A percentile compares a stretch with the other conserved stretches of the same genome.
phyloP scores from a whole-genome alignment of 1,140 invertebrate species.

The Ylistrum balloti region DNA sequence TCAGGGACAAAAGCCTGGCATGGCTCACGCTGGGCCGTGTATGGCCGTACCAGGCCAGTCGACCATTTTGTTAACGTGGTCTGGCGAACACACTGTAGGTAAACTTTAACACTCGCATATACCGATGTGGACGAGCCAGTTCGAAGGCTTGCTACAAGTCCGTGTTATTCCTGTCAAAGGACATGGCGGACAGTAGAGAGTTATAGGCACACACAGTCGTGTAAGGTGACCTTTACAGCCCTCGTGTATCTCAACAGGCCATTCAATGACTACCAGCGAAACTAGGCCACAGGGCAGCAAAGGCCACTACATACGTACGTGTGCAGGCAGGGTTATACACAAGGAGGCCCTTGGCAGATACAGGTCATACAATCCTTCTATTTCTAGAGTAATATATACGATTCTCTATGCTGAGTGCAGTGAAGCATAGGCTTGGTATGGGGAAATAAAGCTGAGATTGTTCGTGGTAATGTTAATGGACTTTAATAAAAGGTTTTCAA shows the following conservation, averaged over 20 bases:
- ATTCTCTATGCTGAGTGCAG: too few relatives aligned
- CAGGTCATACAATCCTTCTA: background rate
- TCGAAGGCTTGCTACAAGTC: background rate
- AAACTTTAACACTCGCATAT: conserved; percentile 1
- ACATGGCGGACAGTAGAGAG: background rate
- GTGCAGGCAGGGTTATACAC: background rate
- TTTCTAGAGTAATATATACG: background rate
- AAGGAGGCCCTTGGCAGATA: background rate
- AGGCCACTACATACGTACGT: conserved; percentile 25
- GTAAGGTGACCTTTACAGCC: background rate
- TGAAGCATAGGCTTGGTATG: background rate
- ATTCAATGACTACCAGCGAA: conserved; percentile 1
- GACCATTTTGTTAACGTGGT: background rate
- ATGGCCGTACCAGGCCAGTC: conserved; percentile 22
- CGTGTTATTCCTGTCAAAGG: background rate
- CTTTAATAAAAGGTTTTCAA: too few relatives aligned
- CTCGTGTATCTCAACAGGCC: background rate
- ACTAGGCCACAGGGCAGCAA: conserved; percentile 30
- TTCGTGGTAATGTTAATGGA: too few relatives aligned
- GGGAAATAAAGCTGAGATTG: background rate
- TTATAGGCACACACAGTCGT: background rate
- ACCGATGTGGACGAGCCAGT: background rate
- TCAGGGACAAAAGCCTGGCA: background rate
- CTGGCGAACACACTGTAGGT: background rate
- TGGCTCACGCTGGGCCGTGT: conserved; percentile 14